These are phyloP conservation scores for Stegostoma tigrinum DNA, from an alignment of 2,113 vertebrate species.

Conservation along the genomic window DNA sequence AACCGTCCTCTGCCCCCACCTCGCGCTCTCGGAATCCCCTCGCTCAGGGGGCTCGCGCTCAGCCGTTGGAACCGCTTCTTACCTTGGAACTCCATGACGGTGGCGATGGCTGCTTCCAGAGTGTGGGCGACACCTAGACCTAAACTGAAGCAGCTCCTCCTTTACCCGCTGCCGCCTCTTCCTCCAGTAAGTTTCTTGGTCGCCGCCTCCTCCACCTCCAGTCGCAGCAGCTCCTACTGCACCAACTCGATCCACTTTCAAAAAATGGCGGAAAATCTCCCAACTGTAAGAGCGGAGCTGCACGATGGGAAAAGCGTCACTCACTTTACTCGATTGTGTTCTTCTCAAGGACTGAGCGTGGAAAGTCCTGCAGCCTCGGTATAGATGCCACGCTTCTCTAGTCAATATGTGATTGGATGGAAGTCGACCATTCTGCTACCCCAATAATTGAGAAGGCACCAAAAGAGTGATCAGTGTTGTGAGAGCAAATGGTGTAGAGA, in stretches of 20 bases:
- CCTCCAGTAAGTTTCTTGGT: background rate
- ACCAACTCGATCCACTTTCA: background rate
- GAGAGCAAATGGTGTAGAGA: too few species aligned
- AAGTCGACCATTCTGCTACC: too few species aligned
- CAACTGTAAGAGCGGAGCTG: background rate
- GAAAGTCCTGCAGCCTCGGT: background rate
- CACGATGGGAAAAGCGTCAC: conserved; percentile 27
- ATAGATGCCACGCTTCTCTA: background rate
- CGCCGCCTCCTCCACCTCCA: background rate
- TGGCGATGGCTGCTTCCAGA: background rate
- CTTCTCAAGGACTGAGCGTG: background rate
- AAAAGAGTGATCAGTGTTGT: too few species aligned
- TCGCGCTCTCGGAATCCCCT: background rate
- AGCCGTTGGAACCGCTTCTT: background rate
- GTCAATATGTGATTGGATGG: too few species aligned
- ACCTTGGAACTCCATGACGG: conserved; percentile 26
- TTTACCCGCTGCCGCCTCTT: background rate
- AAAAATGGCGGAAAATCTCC: conserved; percentile 32
- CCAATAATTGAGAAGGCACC: too few species aligned
- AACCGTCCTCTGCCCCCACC: too few species aligned
- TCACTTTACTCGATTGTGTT: background rate
- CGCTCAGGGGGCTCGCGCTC: background rate
- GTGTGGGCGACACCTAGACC: background rate
- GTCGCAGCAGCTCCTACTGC: background rate
- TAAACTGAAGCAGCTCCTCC: background rate